Evolutionary conservation across 2,797 vertebrate species (phyloP), one percentile per base, ranked within the genome.

Genomic region (Pipistrellus nathusii): DNA sequence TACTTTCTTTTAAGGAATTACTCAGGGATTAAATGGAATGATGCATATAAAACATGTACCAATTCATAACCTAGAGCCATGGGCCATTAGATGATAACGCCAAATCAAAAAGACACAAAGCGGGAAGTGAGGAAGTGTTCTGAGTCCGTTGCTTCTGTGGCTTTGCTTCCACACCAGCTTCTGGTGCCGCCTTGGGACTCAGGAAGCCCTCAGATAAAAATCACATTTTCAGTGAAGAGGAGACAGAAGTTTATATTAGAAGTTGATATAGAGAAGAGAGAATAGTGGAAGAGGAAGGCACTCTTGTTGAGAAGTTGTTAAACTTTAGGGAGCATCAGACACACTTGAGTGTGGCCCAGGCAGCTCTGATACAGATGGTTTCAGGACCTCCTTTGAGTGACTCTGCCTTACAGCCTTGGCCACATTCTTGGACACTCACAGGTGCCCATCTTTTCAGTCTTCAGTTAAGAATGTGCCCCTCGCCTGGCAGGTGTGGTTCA

Each of bases 401-500:
- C 46, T 53, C 64, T 23, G 21, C 11, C 46, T 35, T 72, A 73
- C 21, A 72, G 41, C 18, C 44, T 14, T 35, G 15, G 11, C 55
- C 55, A 44, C 3, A 3, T 44, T 85, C 66, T 85, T 66, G 46
- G 30, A 23, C 15, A 32, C n/a, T 32, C 77, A 84, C 38, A 53
- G 44, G 73, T 53, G 27, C 73, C 55, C 57, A 3, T 30, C 59
- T 85, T 85, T 95, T 87, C 91, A 90, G 51, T 89, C 73, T 93
- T 84, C 78, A 44, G 10, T 90, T 75, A 78, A 80, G 64, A 69
- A 66, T 25, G 51, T 38, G 27, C 35, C 23, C 53, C 62, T 71
- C 27, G 2, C 27, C 59, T 62, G 59, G 59, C 59, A 2, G 3
- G 59, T 2, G 0, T 62, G 27, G 59, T 30, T 62, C 12, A 62